phyloP scores from a whole-genome alignment of 1,140 invertebrate species.

The Elymnias hypermnestra region DNA sequence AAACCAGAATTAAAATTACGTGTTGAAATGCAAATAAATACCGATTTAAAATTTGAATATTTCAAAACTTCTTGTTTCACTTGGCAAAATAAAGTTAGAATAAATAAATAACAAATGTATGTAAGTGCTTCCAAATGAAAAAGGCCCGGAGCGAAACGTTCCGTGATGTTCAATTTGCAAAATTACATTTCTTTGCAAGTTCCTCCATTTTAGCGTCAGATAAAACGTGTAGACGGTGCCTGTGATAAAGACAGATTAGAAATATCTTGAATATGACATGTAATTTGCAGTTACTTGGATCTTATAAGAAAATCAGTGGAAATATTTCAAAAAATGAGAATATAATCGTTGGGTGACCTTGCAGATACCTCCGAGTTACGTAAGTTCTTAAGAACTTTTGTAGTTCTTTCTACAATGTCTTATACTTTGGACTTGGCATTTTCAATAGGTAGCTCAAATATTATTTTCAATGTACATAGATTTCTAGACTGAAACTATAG shows the following conservation, averaged over 20 bases:
- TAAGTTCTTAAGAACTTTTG: too few relatives aligned
- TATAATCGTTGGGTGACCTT: background rate
- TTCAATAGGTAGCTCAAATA: too few relatives aligned
- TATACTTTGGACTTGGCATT: too few relatives aligned
- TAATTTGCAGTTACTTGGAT: background rate
- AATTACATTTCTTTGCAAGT: slow-evolving; percentile 8
- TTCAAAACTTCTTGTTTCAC: background rate
- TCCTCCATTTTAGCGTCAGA: slow-evolving; percentile 4
- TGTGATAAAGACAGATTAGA: slow-evolving; percentile 6
- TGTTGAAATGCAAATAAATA: too few relatives aligned
- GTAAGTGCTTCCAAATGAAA: slow-evolving; percentile 6
- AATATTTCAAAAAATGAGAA: background rate
- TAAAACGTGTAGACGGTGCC: slow-evolving; percentile 5
- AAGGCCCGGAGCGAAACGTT: slow-evolving; percentile 1
- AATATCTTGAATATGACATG: slow-evolving; percentile 7
- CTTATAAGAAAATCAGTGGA: background rate
- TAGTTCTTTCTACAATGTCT: too few relatives aligned
- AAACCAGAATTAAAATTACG: too few relatives aligned
- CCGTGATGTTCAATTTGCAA: slow-evolving; percentile 7
- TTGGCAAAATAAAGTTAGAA: background rate
- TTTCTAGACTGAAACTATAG: too few relatives aligned
- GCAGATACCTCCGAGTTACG: too few relatives aligned
- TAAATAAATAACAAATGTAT: slow-evolving; percentile 8
- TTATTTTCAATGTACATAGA: too few relatives aligned
- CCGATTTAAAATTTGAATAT: too few relatives aligned